phyloP scores from a whole-genome alignment of 1,140 invertebrate species.

The Brachionus angularis region DNA sequence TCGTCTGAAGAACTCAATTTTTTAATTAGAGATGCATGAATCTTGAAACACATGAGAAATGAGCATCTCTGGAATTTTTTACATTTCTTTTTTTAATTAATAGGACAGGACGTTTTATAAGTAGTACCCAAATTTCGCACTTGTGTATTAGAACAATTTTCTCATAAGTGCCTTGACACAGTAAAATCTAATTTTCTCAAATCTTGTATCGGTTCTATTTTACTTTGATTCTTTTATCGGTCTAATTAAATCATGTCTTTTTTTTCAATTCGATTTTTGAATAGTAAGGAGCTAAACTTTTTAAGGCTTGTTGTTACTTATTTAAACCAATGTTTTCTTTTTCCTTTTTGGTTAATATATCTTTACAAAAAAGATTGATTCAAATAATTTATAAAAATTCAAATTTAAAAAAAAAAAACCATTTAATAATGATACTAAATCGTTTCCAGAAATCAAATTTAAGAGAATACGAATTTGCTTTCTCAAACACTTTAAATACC shows the following conservation, averaged over 20 bases:
- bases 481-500: neutral
- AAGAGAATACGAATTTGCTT: slow-evolving; percentile 7
- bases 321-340: neutral
- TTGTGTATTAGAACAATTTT: neutral
- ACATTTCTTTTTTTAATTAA: no score
- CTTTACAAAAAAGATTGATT: neutral
- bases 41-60: no score
- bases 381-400: neutral
- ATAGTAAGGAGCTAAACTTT: neutral
- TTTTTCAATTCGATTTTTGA: neutral
- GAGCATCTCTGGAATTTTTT: no score
- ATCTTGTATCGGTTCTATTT: neutral
- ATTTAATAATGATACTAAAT: neutral
- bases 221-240: neutral
- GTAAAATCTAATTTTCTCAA: neutral
- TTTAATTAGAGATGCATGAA: no score
- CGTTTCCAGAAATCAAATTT: neutral
- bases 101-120: no score
- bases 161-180: neutral
- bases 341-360: slow-evolving; percentile 15
- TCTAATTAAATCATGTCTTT: neutral
- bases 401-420: neutral
- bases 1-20: no score
- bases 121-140: no score
- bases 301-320: neutral